A percentile compares a stretch with the other conserved stretches of the same genome.
These are phyloP conservation scores for Amphimallon solstitiale DNA, from an alignment of 2,888 invertebrate species.

Conservation along the genomic window DNA sequence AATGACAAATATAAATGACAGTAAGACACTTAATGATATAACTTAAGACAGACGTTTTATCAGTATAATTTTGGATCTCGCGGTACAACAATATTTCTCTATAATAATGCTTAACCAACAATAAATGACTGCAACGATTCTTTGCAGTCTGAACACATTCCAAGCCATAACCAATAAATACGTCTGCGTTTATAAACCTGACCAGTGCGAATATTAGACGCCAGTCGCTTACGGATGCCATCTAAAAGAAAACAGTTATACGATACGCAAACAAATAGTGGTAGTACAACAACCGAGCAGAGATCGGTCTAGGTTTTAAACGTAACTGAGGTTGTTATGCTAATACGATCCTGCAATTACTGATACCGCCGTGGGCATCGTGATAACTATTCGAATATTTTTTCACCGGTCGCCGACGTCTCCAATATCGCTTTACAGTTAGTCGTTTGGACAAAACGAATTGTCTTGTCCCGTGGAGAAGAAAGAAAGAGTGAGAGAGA, in stretches of 20 bases:
- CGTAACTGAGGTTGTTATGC: constrained; percentile 32
- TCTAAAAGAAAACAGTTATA: constrained; percentile 24
- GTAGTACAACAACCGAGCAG: constrained; percentile 12
- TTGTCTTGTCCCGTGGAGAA: constrained; percentile 17
- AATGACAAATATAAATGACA: too few relatives aligned
- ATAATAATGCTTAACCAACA: too few relatives aligned
- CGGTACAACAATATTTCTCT: too few relatives aligned
- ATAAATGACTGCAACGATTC: background rate
- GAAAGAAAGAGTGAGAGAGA: too few relatives aligned
- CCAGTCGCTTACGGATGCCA: background rate
- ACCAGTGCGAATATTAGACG: constrained; percentile 7
- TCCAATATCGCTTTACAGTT: constrained; percentile 33
- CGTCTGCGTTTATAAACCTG: background rate
- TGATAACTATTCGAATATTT: constrained; percentile 30
- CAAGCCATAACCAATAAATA: background rate
- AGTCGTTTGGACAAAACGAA: constrained; percentile 26
- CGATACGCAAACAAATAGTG: constrained; percentile 25
- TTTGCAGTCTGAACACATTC: background rate
- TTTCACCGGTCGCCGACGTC: constrained; percentile 10
- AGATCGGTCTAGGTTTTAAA: constrained; percentile 21
- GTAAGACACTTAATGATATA: too few relatives aligned
- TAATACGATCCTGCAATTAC: constrained; percentile 34
- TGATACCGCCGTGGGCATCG: constrained; percentile 11
- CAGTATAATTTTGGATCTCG: too few relatives aligned
- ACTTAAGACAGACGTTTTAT: too few relatives aligned